Conservation (phyloP, 2,113 vertebrate genomes). For the Machaerirhynchus nigripectus region DNA sequence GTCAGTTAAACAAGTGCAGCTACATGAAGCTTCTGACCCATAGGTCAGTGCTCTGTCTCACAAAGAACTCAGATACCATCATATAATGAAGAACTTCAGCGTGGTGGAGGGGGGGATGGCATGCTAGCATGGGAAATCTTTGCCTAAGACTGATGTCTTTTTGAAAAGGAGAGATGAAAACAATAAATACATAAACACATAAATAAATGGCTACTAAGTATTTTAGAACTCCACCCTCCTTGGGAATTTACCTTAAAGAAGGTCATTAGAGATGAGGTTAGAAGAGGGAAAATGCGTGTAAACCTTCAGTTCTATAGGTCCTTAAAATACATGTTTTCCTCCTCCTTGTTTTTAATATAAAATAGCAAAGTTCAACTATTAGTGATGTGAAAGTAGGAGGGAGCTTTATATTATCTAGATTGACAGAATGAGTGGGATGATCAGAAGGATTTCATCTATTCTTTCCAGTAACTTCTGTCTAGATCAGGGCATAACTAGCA, state of each 20-base stretch:
- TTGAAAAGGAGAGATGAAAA: not conserved
- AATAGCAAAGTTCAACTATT: not conserved
- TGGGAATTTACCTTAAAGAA: not conserved
- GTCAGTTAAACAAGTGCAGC: not conserved
- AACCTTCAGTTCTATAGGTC: not conserved
- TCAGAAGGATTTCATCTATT: not conserved
- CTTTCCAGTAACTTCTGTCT: not conserved
- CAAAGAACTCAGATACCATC: not conserved
- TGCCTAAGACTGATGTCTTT: not conserved
- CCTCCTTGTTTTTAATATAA: not conserved
- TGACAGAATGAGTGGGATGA: not conserved
- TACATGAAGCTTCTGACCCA: not conserved
- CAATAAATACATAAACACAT: not conserved
- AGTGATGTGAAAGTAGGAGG: not conserved
- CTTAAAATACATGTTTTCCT: not conserved
- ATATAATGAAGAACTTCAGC: not conserved
- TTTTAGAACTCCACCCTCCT: not conserved
- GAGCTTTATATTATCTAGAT: not conserved
- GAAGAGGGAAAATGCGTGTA: not conserved
- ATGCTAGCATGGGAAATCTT: not conserved
- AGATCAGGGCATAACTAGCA: not conserved
- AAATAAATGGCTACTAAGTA: not conserved
- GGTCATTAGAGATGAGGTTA: not conserved
- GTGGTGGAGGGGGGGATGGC: not conserved
- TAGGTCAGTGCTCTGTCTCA: not conserved